Conservation (phyloP, 2,888 invertebrate species). For the Cyrtodaria siliqua region DNA sequence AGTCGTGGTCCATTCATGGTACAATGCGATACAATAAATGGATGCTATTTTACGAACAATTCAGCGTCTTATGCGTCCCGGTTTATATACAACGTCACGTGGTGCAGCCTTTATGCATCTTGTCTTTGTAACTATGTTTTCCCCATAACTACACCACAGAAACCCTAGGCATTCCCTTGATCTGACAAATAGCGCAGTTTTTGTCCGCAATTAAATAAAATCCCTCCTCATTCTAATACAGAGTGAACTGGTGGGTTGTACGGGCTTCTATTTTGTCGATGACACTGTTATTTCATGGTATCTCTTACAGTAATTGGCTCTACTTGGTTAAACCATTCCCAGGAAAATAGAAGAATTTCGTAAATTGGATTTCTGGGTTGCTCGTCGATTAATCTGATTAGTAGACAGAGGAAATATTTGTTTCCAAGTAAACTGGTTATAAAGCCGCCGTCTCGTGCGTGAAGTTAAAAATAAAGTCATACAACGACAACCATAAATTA, state of each 20-base stretch:
- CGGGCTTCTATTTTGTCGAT: not conserved
- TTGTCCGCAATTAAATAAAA: not conserved
- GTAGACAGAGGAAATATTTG: constrained; percentile 6
- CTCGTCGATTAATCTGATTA: constrained; percentile 9
- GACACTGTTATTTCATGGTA: constrained; percentile 2
- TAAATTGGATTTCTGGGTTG: constrained; percentile 9
- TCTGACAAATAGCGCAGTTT: constrained; percentile 11
- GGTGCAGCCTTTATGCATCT: constrained; percentile 12
- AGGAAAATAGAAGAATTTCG: constrained; percentile 7
- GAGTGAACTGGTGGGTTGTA: not conserved
- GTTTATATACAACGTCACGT: constrained; percentile 34
- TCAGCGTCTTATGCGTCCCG: constrained; percentile 25
- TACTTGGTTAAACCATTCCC: constrained; percentile 3
- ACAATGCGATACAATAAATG: not conserved
- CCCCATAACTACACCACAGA: not conserved
- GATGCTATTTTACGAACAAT: constrained; percentile 25
- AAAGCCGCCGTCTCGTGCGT: no score
- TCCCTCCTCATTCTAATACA: not conserved
- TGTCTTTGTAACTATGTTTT: constrained; percentile 15
- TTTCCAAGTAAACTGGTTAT: constrained; percentile 1
- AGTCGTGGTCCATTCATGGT: constrained; percentile 15
- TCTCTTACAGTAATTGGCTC: constrained; percentile 8
- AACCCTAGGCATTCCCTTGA: constrained; percentile 4
- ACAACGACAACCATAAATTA: no score
- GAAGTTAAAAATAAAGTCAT: no score